These are phyloP conservation scores for Myotis lucifugus DNA, from an alignment of 2,113 vertebrate species.

Conservation along the genomic window DNA sequence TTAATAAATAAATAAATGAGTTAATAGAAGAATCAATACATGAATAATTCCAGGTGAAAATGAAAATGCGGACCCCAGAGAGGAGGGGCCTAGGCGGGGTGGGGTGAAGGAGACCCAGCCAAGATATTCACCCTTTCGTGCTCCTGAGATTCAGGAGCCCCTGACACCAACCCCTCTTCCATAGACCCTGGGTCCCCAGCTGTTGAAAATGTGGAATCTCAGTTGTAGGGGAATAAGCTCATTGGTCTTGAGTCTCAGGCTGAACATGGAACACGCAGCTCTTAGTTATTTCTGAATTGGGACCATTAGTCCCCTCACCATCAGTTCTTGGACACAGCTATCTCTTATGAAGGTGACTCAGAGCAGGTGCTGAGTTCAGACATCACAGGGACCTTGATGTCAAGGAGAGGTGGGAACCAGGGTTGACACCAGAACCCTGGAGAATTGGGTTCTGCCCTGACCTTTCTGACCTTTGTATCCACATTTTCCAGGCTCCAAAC, in stretches of 20 bases:
- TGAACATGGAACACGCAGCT: background rate
- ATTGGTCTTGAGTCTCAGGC: background rate
- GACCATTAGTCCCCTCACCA: background rate
- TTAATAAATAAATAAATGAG: too few relatives aligned
- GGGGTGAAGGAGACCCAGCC: background rate
- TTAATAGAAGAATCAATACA: background rate
- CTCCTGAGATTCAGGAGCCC: background rate
- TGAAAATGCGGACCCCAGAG: background rate
- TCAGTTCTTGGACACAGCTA: background rate
- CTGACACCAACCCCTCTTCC: background rate
- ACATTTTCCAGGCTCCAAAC: rapidly evolving
- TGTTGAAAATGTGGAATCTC: background rate
- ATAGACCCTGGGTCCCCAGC: background rate
- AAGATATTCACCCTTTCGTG: background rate
- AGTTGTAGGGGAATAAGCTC: background rate
- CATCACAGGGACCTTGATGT: background rate
- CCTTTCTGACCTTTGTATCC: background rate
- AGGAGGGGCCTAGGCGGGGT: background rate
- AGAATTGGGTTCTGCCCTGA: background rate
- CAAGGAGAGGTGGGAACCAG: rapidly evolving
- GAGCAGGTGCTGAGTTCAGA: background rate
- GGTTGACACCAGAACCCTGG: too few relatives aligned
- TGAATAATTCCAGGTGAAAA: background rate
- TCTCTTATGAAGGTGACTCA: background rate
- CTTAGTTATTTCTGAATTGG: background rate